Conservation (phyloP, 2,113 vertebrate species). For the Heterochromis multidens region DNA sequence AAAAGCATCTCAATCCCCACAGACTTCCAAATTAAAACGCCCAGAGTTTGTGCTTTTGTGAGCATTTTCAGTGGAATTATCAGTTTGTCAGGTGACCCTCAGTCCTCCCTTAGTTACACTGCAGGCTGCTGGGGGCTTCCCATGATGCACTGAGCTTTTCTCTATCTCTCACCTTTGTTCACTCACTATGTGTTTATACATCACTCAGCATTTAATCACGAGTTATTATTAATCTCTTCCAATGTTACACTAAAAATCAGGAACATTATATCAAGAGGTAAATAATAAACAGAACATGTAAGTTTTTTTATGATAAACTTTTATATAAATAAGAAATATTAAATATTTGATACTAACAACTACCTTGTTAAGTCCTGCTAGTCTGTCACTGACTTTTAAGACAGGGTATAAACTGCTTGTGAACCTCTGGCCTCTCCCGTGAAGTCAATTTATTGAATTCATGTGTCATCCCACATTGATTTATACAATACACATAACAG, state of each 20-base stretch:
- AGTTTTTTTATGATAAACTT: background rate
- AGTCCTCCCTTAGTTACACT: too few relatives aligned
- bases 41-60: background rate
- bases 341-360: background rate
- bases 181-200: too few relatives aligned
- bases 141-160: too few relatives aligned
- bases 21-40: fast-evolving
- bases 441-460: background rate
- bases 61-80: background rate
- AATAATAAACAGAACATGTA: too few relatives aligned
- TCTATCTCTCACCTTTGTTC: too few relatives aligned
- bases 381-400: background rate
- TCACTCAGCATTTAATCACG: too few relatives aligned
- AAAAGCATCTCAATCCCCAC: background rate
- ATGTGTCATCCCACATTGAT: background rate
- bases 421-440: background rate
- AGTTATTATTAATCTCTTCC: too few relatives aligned
- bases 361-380: background rate
- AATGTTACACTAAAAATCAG: too few relatives aligned
- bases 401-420: background rate
- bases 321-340: background rate
- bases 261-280: too few relatives aligned
- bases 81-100: too few relatives aligned
- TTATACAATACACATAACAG: background rate
- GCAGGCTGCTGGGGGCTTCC: too few relatives aligned